Base-by-base conservation (phyloP, 92 coral and sea anemone genomes). In the Palythoa caribaeorum region DNA sequence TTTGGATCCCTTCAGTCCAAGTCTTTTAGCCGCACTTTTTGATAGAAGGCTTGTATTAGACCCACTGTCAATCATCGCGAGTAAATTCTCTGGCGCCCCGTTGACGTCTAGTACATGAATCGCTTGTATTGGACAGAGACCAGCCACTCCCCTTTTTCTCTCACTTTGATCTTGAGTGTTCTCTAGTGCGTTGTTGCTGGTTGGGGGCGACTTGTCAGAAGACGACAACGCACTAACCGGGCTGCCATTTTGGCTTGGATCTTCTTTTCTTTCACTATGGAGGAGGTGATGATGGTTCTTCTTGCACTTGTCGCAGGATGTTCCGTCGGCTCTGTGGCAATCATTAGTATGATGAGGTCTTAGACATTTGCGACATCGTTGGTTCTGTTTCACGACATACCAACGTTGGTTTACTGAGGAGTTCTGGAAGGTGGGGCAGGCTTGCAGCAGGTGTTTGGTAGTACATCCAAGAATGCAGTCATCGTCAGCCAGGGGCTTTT, bases 361-460 rank as follows among this genome's bases (percentile, higher is more conserved):
- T 17, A 93, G 80, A 76, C 94, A 91, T 68, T 93, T 91, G 38
- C 92, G 89, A 55, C 96, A 93, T 83, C 94, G 72, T 44, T 83
- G 71, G 73, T 83, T 83, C 87, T 69, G 87, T 47, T 83, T 83
- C 53, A 83, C 71, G 66, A 89, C 75, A 1, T 91, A 88, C 96
- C 94, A 91, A 39, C 92, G 88, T 84, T 93, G 96, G 60, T 81
- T 83, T 15, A 93, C 83, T 28, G 94, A 88, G 54, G 90, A 90
- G 71, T 84, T 74, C 65, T 92, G 94, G 78, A 83, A 94, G 37
- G 75, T 80, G 48, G 94, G 93, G 54, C 94, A 94, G 85, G 93
- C 89, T 3, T 88, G 77, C 11, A 92, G 90, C 62, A 88, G 88
- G 72, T 39, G 94, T 81, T 88, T 89, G 21, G 88, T 39, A 17